phyloP scores from a whole-genome alignment of 2,113 vertebrate genomes.

The Aythya baeri region DNA sequence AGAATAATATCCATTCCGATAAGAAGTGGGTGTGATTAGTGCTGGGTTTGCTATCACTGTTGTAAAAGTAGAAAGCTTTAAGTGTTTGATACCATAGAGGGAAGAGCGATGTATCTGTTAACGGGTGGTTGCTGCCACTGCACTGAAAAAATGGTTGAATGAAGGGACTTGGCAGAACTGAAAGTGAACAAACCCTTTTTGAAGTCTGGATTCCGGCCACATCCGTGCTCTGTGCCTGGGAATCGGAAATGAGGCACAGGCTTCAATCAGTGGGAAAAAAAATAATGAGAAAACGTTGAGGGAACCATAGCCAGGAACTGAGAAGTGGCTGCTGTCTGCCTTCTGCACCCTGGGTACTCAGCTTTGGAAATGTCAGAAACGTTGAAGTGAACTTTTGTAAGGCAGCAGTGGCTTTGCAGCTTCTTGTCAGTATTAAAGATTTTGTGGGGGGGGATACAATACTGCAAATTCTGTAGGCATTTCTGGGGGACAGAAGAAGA shows the following conservation, averaged over 20 bases:
- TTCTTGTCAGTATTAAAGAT: not conserved
- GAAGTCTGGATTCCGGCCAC: slow-evolving; percentile 9
- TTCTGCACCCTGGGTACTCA: not conserved
- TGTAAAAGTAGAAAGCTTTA: not conserved
- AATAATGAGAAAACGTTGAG: not conserved
- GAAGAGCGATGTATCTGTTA: not conserved
- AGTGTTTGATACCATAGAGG: not conserved
- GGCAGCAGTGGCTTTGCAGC: not conserved
- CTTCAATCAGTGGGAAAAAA: not conserved
- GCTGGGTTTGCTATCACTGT: not conserved
- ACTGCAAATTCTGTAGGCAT: not conserved
- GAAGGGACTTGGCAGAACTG: not conserved
- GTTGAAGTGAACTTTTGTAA: not conserved
- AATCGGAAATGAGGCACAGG: not conserved
- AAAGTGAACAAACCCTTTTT: not conserved
- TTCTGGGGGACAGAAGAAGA: not conserved
- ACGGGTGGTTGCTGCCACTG: not conserved
- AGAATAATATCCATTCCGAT: not conserved
- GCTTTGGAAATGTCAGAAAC: not conserved
- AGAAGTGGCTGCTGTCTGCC: not conserved
- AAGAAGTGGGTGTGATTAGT: not conserved
- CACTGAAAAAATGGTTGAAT: not conserved
- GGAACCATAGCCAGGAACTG: not conserved
- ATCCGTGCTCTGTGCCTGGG: accelerated
- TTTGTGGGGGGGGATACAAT: not conserved